Evolutionary conservation across 1,140 invertebrate genomes (phyloP), one percentile per base, ranked within the genome.

Genomic region (Dendroctonus ponderosae): DNA sequence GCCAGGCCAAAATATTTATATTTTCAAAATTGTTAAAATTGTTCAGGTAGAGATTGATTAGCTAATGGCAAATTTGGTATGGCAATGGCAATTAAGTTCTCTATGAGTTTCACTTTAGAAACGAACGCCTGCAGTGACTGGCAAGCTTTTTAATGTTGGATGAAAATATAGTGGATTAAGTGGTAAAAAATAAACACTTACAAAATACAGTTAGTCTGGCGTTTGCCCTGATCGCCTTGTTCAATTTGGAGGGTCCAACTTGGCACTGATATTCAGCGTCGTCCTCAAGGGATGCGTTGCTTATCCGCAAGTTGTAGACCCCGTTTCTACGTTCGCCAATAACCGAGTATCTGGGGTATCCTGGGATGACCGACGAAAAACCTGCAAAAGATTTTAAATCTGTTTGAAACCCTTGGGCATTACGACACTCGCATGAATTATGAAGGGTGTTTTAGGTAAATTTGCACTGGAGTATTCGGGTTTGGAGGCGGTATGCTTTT

Each of bases 201-300:
- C 93, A 89, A 81, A 94, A 87, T 68, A 96, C 93, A 72, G 86
- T 89, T 59, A 96, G 85, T 65, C 86, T 85, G 9, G 91, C 92
- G 75, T 92, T 91, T 48, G 91, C 90, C 62, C 92, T 80, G 66
- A 96, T 94, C 15, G 91, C 85, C 72, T 91, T 91, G 77, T 90
- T 87, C 72, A 85, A 80, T 67, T 85, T 82, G 0, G 85, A 82
- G 0, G 92, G 92, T 42, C 92, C 92, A 50, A 96, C 94, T 82
- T 97, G 94, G 80, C 94, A 97, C 82, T 96, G 92, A 80, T 90
- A 97, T 77, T 94, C 91, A 0, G 91, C 93, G 79, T 96, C 93
- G 76, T 97, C 94, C 69, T 87, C 88, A 52, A 96, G 80, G 8
- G 88, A 89, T 5, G 89, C 92, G 79, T 95, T 92, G 48, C 85